Evolutionary conservation across 2,888 invertebrate species (phyloP), one percentile per base, ranked within the genome.

Genomic region (Magallana nippona): DNA sequence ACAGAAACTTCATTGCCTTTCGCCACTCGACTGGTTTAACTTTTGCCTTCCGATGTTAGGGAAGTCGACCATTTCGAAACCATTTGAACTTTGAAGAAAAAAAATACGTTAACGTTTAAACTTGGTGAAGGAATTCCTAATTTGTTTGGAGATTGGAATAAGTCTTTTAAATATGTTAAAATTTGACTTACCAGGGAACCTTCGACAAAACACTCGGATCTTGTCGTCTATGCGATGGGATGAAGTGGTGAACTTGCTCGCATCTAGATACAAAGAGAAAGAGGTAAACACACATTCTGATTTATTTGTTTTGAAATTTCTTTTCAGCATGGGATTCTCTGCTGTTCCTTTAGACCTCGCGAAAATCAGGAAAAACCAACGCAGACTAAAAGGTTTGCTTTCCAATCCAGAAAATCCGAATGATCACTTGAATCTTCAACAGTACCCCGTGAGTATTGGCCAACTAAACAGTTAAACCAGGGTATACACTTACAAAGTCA

Each of bases 281-380:
- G 71, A 71, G 71, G 71, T 71, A 71, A 63, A 71, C 3, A 8
- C 10, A 44, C 1, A 27, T 27, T 27, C 1, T 13, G 1, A 63
- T 71, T 5, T 71, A 27, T 71, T 60, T 60, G n/a, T 60, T 15
- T 60, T 60, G 13, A 11, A 15, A 11, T 71, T 71, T 32, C 0
- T 71, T 71, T 71, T 13, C 71, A 71, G 71, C 27, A 71, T 82
- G 82, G 71, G 55, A 11, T 56, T 19, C 10, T n/a, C 63, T 0
- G 56, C 55, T 1, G 22, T 55, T 5, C 82, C 82, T 63, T 22
- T 82, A 56, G 56, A 82, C 27, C 60, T 82, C 13, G 63, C 27
- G 13, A 71, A 19, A 5, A 82, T 82, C 56, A 63, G 82, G 22
- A 60, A 44, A 60, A 60, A 63, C 55, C 82, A 82, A 60, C 44